Evolutionary conservation across 2,113 vertebrate species (phyloP), one percentile per base, ranked within the genome.

Genomic region (Pithys albifrons): DNA sequence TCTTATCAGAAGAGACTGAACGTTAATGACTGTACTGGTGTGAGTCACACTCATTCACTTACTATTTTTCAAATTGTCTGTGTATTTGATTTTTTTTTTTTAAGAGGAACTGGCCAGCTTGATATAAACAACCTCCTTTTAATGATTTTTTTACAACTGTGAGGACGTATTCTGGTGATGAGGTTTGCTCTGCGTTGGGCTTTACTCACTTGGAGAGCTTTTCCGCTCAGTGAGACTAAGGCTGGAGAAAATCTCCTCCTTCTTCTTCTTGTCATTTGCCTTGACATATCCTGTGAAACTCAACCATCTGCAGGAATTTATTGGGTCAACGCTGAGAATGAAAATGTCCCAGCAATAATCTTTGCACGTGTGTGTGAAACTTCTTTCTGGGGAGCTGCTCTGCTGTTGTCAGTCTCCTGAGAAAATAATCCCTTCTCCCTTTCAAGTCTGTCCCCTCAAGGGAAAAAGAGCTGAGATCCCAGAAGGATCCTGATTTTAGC

Each of bases 171-270:
- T 70, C 12, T 71, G 28, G 25, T 54, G 35, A 25, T 75, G 48
- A 35, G 65, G 23, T 25, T 88, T 73, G 15, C 41, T 25, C 27
- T 27, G 12, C 37, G 9, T 17, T 82, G 25, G 9, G 37, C 24
- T 76, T 93, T 91, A 35, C 37, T 85, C 13, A 46, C 57, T 76
- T 92, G 41, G 39, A 48, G 89, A 41, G 57, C 54, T 92, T n/a
- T 86, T 71, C 76, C 1, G 0, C 39, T 72, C 0, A 0, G 10
- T 59, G n/a, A 80, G 48, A 33, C n/a, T 65, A 25, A 45, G 24
- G 48, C 22, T 37, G 27, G 65, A 37, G 45, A 67, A 88, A 78
- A 61, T 52, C 20, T 57, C 22, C 20, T 57, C 22, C 1, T 88
- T 85, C 17, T 71, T 87, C 3, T 59, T 49, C 35, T 57, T 61